These are phyloP conservation scores for Pectinophora gossypiella DNA, from an alignment of 1,140 invertebrate species.

Conservation along the genomic window DNA sequence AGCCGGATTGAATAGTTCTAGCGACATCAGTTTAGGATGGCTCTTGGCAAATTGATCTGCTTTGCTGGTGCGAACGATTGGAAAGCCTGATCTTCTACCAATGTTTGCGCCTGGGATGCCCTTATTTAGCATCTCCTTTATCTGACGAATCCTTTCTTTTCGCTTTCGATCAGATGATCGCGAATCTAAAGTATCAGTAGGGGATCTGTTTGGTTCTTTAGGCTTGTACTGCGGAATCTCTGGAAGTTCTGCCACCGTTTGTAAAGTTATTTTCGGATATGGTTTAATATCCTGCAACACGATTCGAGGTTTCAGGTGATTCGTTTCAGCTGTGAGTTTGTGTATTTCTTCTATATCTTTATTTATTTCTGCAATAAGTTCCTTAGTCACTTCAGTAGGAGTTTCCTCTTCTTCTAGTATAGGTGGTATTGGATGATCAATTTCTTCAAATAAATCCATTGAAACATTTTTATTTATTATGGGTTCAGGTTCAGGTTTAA, in stretches of 20 bases:
- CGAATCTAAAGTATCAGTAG: slow-evolving; percentile 55
- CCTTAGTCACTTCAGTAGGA: slow-evolving; percentile 55
- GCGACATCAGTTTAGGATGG: slow-evolving; percentile 82
- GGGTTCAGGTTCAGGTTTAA: slow-evolving; percentile 37
- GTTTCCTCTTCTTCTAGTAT: slow-evolving; percentile 61
- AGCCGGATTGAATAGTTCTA: slow-evolving; percentile 93
- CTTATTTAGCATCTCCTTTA: slow-evolving; percentile 79
- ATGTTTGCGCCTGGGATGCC: slow-evolving; percentile 52
- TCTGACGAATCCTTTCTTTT: slow-evolving; percentile 79
- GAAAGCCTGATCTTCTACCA: slow-evolving; percentile 79
- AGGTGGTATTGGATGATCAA: slow-evolving; percentile 57
- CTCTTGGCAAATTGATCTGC: slow-evolving; percentile 65
- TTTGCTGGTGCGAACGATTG: slow-evolving; percentile 78
- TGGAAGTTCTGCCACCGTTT: slow-evolving; percentile 76
- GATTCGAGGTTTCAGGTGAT: slow-evolving; percentile 60
- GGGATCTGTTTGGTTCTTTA: slow-evolving; percentile 48
- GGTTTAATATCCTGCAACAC: slow-evolving; percentile 70
- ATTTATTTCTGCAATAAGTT: slow-evolving; percentile 69
- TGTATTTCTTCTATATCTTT: slow-evolving; percentile 74
- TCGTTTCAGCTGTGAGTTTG: slow-evolving; percentile 68
- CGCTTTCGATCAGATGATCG: slow-evolving; percentile 66
- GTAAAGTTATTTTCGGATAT: slow-evolving; percentile 76
- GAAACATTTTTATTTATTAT: slow-evolving; percentile 40
- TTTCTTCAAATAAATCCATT: slow-evolving; percentile 54
- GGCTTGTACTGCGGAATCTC: slow-evolving; percentile 77